These are phyloP conservation scores for Scolopax mira DNA, from an alignment of 2,113 vertebrate genomes.

Conservation along the genomic window DNA sequence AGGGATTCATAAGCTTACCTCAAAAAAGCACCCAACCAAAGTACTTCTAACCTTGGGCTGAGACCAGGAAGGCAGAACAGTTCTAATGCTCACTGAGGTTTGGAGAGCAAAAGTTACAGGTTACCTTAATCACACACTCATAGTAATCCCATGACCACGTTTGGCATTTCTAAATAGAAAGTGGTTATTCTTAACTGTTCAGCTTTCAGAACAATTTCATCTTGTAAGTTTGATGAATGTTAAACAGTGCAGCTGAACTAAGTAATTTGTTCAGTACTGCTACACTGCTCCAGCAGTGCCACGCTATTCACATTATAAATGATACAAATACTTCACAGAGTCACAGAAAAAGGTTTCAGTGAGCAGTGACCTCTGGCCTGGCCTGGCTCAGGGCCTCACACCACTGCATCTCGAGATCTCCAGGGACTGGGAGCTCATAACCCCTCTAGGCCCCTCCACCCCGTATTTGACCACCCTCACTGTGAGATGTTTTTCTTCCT, in stretches of 20 bases:
- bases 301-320: fast-evolving
- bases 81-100: background rate
- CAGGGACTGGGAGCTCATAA: fast-evolving
- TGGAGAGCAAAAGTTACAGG: background rate
- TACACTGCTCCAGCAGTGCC: background rate
- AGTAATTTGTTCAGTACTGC: fast-evolving
- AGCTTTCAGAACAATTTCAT: background rate
- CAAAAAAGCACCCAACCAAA: slow-evolving; percentile 28
- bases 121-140: background rate
- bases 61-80: background rate
- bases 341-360: background rate
- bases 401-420: fast-evolving
- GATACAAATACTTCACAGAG: background rate
- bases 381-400: too few species aligned
- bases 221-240: background rate
- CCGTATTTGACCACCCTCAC: background rate
- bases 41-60: background rate
- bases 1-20: background rate
- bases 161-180: background rate
- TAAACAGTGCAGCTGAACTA: background rate
- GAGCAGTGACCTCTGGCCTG: background rate
- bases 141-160: fast-evolving
- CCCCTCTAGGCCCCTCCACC: background rate
- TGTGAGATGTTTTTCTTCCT: background rate
- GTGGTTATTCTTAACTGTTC: background rate